Evolutionary conservation across 2,113 vertebrate species (phyloP), one percentile per base, ranked within the genome.

Genomic region (Periophthalmus modestus): DNA sequence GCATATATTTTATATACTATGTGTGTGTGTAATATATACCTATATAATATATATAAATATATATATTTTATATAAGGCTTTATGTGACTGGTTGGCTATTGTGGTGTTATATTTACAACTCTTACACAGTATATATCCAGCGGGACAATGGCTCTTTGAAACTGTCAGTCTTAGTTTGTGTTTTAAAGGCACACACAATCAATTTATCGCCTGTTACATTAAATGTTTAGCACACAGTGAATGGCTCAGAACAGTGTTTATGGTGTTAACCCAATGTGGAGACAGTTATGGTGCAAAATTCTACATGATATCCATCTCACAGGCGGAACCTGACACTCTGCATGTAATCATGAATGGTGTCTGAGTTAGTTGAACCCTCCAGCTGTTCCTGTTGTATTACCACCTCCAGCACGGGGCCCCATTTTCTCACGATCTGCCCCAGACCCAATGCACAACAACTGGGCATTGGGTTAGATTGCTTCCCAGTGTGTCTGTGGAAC

Each of bases 371-470:
- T n/a, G n/a, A n/a, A n/a, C n/a, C n/a, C n/a, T n/a, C 80, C 74
- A 74, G 84, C 86, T 88, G 88, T 85, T 89, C 75, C 70, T n/a
- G n/a, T 62, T 77, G 78, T 75, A 89, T 87, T 87, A 89, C 63
- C 81, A 82, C 87, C 74, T 88, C 67, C 67, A 73, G 52, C 71
- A 62, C 54, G 19, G 79, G 72, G 78, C 81, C 85, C 81, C 85
- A 82, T 47, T 74, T 85, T 89, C 80, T 82, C 85, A 88, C 70
- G n/a, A 77, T 75, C 82, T 72, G 78, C 77, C 68, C 66, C 74
- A 69, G 65, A n/a, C 75, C 52, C 47, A 65, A 52, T 66, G 55
- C 50, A 48, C 71, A 85, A 87, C 84, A 89, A 88, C 82, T 88
- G 81, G 82, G 73, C 69, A 50, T 61, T 52, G 86, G 87, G 85